These are phyloP conservation scores for Melanostoma scalare DNA, from an alignment of 2,888 invertebrate species.

Conservation along the genomic window DNA sequence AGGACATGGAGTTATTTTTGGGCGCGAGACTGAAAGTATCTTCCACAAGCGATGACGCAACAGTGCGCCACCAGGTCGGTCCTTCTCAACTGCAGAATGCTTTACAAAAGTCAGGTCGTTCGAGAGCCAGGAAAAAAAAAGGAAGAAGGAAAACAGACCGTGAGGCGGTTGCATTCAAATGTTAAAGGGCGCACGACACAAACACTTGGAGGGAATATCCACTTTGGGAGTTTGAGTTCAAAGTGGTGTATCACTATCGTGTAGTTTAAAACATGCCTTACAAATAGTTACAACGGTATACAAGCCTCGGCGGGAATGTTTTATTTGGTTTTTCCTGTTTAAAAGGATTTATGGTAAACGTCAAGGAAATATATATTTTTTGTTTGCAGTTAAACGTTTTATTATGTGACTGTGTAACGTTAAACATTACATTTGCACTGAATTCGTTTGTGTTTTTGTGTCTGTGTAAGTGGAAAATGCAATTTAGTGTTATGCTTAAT, in stretches of 20 bases:
- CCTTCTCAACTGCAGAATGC: constrained; percentile 1
- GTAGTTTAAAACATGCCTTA: constrained; percentile 24
- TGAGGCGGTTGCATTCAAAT: constrained; percentile 44
- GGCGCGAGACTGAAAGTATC: constrained; percentile 63
- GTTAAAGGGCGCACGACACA: constrained; percentile 44
- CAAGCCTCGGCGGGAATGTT: constrained; percentile 48
- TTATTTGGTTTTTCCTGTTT: constrained; percentile 60
- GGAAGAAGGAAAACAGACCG: not conserved
- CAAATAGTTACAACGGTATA: constrained; percentile 61
- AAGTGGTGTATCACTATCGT: constrained; percentile 16
- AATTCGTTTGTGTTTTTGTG: not conserved
- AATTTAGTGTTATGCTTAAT: constrained; percentile 1
- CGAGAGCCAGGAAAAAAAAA: not conserved
- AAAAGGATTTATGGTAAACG: constrained; percentile 63
- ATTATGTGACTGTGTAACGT: constrained; percentile 29
- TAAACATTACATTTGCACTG: constrained; percentile 40
- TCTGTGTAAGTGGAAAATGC: not conserved
- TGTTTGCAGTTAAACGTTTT: constrained; percentile 35
- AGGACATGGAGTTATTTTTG: constrained; percentile 31
- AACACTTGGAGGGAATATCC: constrained; percentile 13
- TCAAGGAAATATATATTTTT: constrained; percentile 33
- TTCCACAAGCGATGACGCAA: constrained; percentile 40
- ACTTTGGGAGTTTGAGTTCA: constrained; percentile 30
- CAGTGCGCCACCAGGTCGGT: constrained; percentile 7
- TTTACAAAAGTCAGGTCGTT: constrained; percentile 43